Base-by-base conservation (phyloP, 2,113 vertebrate genomes). In the Corythornis vintsioides region DNA sequence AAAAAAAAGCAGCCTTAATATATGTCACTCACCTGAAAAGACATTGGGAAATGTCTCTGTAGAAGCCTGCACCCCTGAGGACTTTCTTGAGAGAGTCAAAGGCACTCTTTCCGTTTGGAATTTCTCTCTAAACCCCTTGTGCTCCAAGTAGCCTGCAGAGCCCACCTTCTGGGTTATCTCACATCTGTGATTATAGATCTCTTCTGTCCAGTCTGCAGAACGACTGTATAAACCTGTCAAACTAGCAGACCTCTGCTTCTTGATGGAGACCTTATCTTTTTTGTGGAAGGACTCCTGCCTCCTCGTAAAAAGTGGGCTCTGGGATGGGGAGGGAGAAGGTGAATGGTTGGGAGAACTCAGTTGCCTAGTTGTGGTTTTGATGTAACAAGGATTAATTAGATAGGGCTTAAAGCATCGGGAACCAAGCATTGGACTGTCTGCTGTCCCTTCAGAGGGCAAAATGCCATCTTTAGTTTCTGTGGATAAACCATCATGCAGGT, bases 281-380 rank as follows among this genome's bases (percentile, higher is more conserved):
- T 96, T 97, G 83, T 95, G 94, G 43, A 97, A 94, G 57, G 95
- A 89, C 56, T 98, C 97, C 21, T 86, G 97, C 26, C 97, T 98
- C 78, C 98, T 97, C 3, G 96, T 96, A 72, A 98, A 97, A 78
- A 97, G 95, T 0, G 99, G 99, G 88, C 99, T 99, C 86, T 98
- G 98, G n/a, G 97, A 98, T 4, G 99, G 99, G 15, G 99, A 99
- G 7, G 97, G 94, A 6, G 94, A 97, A 9, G 98, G 98, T 13
- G 98, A 99, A 70, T 97, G 97, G n/a, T 97, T 98, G 10, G 98
- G 98, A 66, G 99, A 99, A 96, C 98, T 99, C 92, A 99, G 98
- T 95, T 99, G 99, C 65, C 99, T 97, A 3, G 99, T 99, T 85
- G 99, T 99, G 87, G 99, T 99, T 97, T 98, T 99, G 93, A 99